Base-by-base conservation (phyloP, 2,113 vertebrate species). In the Falco punctatus region DNA sequence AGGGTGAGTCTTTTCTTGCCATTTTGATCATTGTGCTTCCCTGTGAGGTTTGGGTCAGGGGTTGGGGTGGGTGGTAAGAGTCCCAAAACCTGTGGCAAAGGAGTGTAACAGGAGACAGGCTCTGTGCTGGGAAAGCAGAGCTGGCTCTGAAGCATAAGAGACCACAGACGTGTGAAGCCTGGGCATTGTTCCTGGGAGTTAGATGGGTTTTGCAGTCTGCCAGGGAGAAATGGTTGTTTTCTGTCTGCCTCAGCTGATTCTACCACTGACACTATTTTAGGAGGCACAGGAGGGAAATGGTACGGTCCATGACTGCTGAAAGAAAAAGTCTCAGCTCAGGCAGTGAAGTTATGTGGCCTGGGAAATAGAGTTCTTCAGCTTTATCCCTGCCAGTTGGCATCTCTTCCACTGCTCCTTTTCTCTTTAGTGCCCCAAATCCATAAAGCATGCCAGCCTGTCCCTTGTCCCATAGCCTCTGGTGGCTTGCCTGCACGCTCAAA, bases 331-430 rank as follows among this genome's bases (percentile, higher is more conserved):
- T 90, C 49, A 28, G 24, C 57, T 75, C 59, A 52, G 15, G 35
- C 30, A n/a, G 12, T 2, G 9, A n/a, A 83, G 55, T 9, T 88
- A 28, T 0, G 0, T 57, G 61, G 38, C 59, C 27, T 86, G 66
- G 70, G 61, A 84, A 81, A 81, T 40, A 21, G 23, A 72, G 23
- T 7, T 40, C 38, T 51, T 66, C 1, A 9, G 18, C 40, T 81
- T 72, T 61, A 21, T 46, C 19, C 13, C 35, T 75, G 52, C 57
- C 65, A 74, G 48, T 15, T 86, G 83, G 57, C 71, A 80, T 44
- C 21, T 69, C 32, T 93, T 51, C 23, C 6, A 9, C 17, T 21
- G 58, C 28, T 90, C 3, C 15, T 86, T 81, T 73, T 73, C 58
- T 57, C 49, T 64, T 58, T 11, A 32, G 40, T 62, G 64, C 55